Conservation (phyloP, 2,888 invertebrate species). For the Drosophila paramelanica region DNA sequence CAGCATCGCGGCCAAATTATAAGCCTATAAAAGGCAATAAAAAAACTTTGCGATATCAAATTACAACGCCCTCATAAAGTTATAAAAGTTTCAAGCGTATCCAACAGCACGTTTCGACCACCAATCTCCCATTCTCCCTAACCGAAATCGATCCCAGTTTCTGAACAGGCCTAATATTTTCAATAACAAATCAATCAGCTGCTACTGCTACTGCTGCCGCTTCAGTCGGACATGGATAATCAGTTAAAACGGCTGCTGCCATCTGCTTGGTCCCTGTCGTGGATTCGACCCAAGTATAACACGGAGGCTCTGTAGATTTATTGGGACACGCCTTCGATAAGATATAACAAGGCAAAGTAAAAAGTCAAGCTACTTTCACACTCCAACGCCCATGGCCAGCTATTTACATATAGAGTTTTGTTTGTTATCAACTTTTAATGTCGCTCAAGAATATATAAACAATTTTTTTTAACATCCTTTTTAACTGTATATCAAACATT, state of each 20-base stretch:
- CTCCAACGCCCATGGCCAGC: slow-evolving; percentile 40
- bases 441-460: slow-evolving; percentile 43
- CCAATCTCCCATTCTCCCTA: slow-evolving; percentile 3
- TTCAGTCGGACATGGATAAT: slow-evolving; percentile 71
- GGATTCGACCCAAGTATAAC: slow-evolving; percentile 6
- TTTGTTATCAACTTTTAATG: slow-evolving; percentile 62
- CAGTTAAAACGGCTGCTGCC: slow-evolving; percentile 57
- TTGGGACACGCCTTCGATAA: slow-evolving; percentile 76
- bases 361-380: slow-evolving; percentile 30
- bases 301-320: slow-evolving; percentile 67
- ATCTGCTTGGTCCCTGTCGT: slow-evolving; percentile 40
- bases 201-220: slow-evolving; percentile 48
- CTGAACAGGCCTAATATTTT: slow-evolving; percentile 74
- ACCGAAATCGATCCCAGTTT: slow-evolving; percentile 24
- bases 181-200: slow-evolving; percentile 79
- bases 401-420: slow-evolving; percentile 34
- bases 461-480: slow-evolving; percentile 26
- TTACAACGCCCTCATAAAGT: slow-evolving; percentile 80
- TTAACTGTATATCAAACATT: slow-evolving; percentile 39
- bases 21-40: slow-evolving; percentile 81
- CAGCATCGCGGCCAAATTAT: slow-evolving; percentile 80
- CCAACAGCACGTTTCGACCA: slow-evolving; percentile 62
- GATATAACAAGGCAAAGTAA: slow-evolving; percentile 37
- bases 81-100: slow-evolving; percentile 80
- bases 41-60: slow-evolving; percentile 79